A percentile compares a stretch with the other conserved stretches of the same genome.
Conservation (phyloP, 2,888 invertebrate species). For the Dryococelus australis region DNA sequence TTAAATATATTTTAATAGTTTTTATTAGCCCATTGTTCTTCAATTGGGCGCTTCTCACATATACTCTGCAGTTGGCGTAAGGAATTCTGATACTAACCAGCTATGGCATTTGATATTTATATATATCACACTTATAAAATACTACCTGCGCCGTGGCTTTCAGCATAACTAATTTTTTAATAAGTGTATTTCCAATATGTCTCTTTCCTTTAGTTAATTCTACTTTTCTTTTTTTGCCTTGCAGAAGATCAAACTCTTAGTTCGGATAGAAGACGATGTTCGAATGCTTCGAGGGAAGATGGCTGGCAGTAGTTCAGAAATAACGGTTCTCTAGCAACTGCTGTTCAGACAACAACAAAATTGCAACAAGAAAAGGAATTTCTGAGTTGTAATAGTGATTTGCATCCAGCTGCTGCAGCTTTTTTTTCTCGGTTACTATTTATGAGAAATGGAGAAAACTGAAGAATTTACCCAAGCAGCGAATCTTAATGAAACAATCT, state of each 20-base stretch:
- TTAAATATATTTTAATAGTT: too few species aligned
- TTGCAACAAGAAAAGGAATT: neutral
- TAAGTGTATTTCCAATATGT: too few species aligned
- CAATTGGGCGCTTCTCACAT: too few species aligned
- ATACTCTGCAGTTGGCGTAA: too few species aligned
- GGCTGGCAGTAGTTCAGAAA: constrained; percentile 56
- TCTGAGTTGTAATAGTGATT: neutral
- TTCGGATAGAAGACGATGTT: constrained; percentile 86
- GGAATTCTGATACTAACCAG: too few species aligned
- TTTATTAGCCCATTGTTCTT: too few species aligned
- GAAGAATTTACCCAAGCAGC: neutral
- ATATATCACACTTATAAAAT: too few species aligned
- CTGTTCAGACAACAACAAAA: neutral
- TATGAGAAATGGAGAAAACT: neutral
- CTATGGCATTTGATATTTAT: too few species aligned
- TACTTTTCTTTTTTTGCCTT: constrained; percentile 50
- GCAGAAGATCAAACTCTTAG: constrained; percentile 84
- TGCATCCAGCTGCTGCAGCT: neutral
- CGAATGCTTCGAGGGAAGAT: constrained; percentile 80
- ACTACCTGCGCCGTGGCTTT: too few species aligned
- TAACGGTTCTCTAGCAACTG: constrained; percentile 41
- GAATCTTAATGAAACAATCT: neutral
- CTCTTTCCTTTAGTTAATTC: too few species aligned
- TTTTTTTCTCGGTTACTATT: neutral
- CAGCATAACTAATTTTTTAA: too few species aligned